A percentile compares a stretch with the other conserved stretches of the same genome.
These are phyloP conservation scores for Parthenolecanium corni DNA, from an alignment of 2,888 invertebrate species.

Conservation along the genomic window DNA sequence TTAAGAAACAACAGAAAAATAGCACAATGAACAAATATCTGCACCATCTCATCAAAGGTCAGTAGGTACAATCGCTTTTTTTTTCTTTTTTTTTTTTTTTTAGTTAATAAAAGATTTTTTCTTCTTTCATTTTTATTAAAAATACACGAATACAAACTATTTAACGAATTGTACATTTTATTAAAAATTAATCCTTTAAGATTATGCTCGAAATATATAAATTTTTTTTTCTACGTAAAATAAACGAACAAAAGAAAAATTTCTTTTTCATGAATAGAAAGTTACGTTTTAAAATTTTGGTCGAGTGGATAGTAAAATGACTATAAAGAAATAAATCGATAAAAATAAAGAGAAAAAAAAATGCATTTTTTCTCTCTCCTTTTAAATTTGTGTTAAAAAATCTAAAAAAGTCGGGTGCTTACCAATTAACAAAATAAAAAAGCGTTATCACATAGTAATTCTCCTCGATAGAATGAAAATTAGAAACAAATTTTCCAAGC, in stretches of 20 bases:
- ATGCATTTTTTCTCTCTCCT: not conserved
- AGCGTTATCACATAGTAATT: slow-evolving; percentile 19
- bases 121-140: slow-evolving; percentile 5
- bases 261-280: slow-evolving; percentile 6
- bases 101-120: not conserved
- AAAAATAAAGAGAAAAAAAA: slow-evolving; percentile 6
- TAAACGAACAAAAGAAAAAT: slow-evolving; percentile 10
- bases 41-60: slow-evolving; percentile 20
- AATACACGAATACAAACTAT: slow-evolving; percentile 17
- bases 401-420: slow-evolving; percentile 23
- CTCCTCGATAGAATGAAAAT: not conserved
- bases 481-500: not conserved
- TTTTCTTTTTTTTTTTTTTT: not conserved
- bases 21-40: slow-evolving; percentile 27
- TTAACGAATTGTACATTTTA: slow-evolving; percentile 18
- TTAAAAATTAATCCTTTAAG: not conserved
- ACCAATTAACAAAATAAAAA: slow-evolving; percentile 18
- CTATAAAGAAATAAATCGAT: slow-evolving; percentile 6
- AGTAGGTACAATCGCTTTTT: slow-evolving; percentile 4
- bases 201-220: not conserved
- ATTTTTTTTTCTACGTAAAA: slow-evolving; percentile 7
- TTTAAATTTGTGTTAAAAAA: slow-evolving; percentile 16
- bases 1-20: slow-evolving; percentile 26
- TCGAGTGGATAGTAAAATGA: slow-evolving; percentile 15
- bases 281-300: slow-evolving; percentile 12